phyloP scores from a whole-genome alignment of 37 sponge, comb jelly and placozoan genomes.

The Axinella damicornis region DNA sequence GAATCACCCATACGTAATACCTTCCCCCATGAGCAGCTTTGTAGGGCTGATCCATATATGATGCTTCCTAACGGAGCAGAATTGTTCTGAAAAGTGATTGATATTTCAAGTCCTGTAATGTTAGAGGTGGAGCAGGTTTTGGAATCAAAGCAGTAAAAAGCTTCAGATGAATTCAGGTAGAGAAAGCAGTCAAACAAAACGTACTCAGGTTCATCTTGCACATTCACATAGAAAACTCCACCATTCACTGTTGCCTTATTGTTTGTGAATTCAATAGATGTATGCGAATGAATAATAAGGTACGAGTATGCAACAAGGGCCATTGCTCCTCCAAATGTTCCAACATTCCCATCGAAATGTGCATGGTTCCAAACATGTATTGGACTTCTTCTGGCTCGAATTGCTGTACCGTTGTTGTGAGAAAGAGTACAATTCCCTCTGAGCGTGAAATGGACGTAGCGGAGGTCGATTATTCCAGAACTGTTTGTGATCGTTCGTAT shows the following conservation, averaged over 20 bases:
- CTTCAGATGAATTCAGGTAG: neutral
- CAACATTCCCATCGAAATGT: slow-evolving; percentile 16
- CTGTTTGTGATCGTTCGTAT: too few relatives aligned
- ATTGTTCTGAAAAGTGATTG: neutral
- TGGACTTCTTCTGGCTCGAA: too few relatives aligned
- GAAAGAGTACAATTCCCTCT: too few relatives aligned
- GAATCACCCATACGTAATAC: too few relatives aligned
- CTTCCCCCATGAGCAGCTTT: slow-evolving; percentile 17
- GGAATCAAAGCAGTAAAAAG: neutral
- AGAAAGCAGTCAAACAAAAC: slow-evolving; percentile 16
- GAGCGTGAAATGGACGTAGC: too few relatives aligned
- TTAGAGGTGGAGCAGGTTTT: neutral
- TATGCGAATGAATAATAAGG: neutral
- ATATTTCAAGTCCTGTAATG: too few relatives aligned
- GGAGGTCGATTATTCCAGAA: too few relatives aligned
- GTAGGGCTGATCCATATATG: slow-evolving; percentile 4
- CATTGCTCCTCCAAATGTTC: slow-evolving; percentile 27
- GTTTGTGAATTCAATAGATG: neutral
- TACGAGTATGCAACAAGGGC: neutral
- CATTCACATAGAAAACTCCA: slow-evolving; percentile 24
- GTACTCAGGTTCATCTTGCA: neutral
- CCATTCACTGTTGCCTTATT: slow-evolving; percentile 22
- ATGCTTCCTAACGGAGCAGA: neutral
- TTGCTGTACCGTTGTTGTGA: too few relatives aligned
- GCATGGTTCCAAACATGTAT: too few relatives aligned